These are phyloP conservation scores for Nerophis lumbriciformis DNA, from an alignment of 2,113 vertebrate genomes.

Conservation along the genomic window DNA sequence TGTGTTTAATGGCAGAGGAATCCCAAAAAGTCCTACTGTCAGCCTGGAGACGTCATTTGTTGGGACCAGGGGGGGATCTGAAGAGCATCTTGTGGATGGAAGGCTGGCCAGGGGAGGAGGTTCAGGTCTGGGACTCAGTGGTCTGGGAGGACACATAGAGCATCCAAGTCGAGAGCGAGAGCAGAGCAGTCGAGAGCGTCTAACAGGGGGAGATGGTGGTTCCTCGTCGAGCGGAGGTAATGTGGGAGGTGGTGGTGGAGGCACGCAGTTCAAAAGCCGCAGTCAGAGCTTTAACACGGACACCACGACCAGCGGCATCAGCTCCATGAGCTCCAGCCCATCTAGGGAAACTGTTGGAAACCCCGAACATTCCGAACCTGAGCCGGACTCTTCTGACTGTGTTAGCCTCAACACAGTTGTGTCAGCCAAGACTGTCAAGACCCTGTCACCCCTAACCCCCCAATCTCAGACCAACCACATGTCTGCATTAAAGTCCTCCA, in stretches of 20 bases:
- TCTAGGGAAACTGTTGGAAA: constrained; percentile 89
- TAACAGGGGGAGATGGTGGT: constrained; percentile 83
- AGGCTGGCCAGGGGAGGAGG: constrained; percentile 69
- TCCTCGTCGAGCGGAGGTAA: constrained; percentile 76
- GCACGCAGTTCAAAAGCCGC: constrained; percentile 92
- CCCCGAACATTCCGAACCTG: constrained; percentile 76
- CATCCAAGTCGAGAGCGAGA: constrained; percentile 74
- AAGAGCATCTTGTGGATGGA: constrained; percentile 74
- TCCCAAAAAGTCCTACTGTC: constrained; percentile 85
- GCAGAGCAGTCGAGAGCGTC: constrained; percentile 85
- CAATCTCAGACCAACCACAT: constrained; percentile 82
- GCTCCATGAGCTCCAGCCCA: constrained; percentile 98
- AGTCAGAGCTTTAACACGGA: constrained; percentile 99
- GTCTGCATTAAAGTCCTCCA: constrained; percentile 85
- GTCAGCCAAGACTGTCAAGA: constrained; percentile 91
- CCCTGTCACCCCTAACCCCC: constrained; percentile 79
- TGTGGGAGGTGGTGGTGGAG: constrained; percentile 73
- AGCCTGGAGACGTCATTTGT: constrained; percentile 91
- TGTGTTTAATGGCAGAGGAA: constrained; percentile 71
- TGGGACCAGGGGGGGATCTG: constrained; percentile 76
- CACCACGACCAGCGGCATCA: constrained; percentile 97
- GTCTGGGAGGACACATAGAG: constrained; percentile 44
- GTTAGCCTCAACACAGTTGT: constrained; percentile 95
- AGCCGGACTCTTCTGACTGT: constrained; percentile 85
- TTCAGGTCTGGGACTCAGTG: constrained; percentile 65